phyloP scores from a whole-genome alignment of 2,888 invertebrate genomes.

The Mythimna albipuncta region DNA sequence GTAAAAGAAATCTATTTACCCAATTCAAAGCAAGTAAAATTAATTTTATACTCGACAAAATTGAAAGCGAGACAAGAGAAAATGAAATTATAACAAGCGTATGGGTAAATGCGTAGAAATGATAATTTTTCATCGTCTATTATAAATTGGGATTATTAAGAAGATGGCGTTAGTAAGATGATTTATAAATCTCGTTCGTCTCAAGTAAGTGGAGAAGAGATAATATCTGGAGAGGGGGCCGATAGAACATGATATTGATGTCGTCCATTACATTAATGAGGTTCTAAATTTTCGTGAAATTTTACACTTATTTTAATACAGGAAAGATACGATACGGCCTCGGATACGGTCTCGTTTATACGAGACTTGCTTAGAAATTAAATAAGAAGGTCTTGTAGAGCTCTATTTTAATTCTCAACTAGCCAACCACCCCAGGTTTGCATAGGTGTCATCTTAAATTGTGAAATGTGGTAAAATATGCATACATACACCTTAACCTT shows the following conservation, averaged over 20 bases:
- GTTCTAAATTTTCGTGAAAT: conserved; percentile 27
- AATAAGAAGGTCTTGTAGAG: background rate
- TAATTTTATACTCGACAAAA: conserved; percentile 73
- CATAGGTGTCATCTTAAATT: too few relatives aligned
- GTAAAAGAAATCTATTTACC: conserved; percentile 76
- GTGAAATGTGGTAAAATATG: too few relatives aligned
- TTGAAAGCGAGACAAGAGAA: conserved; percentile 73
- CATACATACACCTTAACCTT: too few relatives aligned
- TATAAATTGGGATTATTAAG: conserved; percentile 54
- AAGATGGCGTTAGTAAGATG: conserved; percentile 43
- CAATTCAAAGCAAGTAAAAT: conserved; percentile 79
- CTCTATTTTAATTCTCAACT: background rate
- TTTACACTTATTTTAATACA: conserved; percentile 12
- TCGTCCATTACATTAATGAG: conserved; percentile 20
- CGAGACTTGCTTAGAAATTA: conserved; percentile 9
- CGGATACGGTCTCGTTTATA: background rate
- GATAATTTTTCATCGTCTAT: conserved; percentile 55
- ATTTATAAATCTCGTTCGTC: conserved; percentile 58
- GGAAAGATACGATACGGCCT: too few relatives aligned
- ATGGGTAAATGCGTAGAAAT: conserved; percentile 72
- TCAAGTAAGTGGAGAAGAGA: conserved; percentile 49
- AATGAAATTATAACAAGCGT: conserved; percentile 77
- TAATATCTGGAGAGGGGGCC: conserved; percentile 29
- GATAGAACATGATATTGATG: conserved; percentile 55
- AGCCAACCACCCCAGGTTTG: too few relatives aligned